Conservation (phyloP, 2,797 vertebrate species). For the Myiothlypis chrysogaster region DNA sequence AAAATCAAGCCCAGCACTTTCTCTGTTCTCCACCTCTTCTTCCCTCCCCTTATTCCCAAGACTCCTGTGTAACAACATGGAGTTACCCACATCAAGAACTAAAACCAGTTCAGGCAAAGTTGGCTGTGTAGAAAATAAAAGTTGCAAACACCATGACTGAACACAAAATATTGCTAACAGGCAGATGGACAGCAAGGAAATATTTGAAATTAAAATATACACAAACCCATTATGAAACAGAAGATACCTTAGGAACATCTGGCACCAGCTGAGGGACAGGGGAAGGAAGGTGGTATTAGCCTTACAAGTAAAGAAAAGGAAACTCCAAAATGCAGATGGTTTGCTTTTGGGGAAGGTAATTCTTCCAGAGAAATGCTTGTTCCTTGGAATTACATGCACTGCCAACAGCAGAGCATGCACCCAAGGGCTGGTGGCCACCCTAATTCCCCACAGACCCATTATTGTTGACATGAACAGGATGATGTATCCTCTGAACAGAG, state of each 20-base stretch:
- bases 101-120: constrained; percentile 21
- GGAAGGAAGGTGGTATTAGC: background rate
- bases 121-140: background rate
- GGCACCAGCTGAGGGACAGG: background rate
- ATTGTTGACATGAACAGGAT: background rate
- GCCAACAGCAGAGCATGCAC: background rate
- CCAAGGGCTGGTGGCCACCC: background rate
- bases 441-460: background rate
- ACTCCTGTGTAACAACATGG: background rate
- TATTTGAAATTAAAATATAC: background rate
- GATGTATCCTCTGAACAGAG: background rate
- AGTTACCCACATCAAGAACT: constrained; percentile 9
- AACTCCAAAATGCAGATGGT: background rate
- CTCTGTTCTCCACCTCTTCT: background rate
- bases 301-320: background rate
- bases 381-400: background rate
- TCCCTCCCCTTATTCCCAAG: background rate
- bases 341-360: background rate
- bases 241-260: background rate
- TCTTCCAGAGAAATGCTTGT: background rate
- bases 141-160: background rate
- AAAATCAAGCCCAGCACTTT: background rate
- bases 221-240: background rate
- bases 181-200: constrained; percentile 3
- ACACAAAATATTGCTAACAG: constrained; percentile 4